A percentile compares a stretch with the other conserved stretches of the same genome.
These are phyloP conservation scores for Haplochromis vanheusdeni DNA, from an alignment of 2,113 vertebrate species.

Conservation along the genomic window DNA sequence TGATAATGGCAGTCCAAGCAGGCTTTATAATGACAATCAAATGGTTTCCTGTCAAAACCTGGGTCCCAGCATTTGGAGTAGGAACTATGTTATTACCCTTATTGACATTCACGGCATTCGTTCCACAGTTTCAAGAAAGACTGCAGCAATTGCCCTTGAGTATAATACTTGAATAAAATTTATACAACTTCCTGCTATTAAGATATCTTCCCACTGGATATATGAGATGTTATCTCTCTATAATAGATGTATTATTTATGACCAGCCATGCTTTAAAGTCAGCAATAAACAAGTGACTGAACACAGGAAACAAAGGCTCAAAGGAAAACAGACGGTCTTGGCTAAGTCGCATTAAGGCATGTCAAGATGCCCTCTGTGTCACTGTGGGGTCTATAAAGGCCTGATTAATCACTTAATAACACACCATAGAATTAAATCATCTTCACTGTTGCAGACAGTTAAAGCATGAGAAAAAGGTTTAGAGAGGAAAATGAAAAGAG, in stretches of 20 bases:
- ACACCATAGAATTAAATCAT: slow-evolving; percentile 15
- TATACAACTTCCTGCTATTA: slow-evolving; percentile 30
- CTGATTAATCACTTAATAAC: slow-evolving; percentile 49
- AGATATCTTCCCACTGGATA: slow-evolving; percentile 19
- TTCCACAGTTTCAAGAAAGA: slow-evolving; percentile 7
- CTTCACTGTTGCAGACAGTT: slow-evolving; percentile 13
- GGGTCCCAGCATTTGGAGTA: not conserved
- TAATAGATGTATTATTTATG: slow-evolving; percentile 45
- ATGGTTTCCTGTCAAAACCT: not conserved
- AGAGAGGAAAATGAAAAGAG: not conserved
- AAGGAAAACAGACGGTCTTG: not conserved
- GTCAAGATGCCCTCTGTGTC: not conserved
- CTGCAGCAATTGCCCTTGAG: slow-evolving; percentile 33
- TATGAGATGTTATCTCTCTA: slow-evolving; percentile 6
- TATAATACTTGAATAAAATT: slow-evolving; percentile 28
- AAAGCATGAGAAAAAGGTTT: not conserved
- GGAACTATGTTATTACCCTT: not conserved
- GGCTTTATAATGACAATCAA: not conserved
- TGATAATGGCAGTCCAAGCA: not conserved
- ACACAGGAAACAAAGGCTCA: slow-evolving; percentile 14
- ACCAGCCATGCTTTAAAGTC: slow-evolving; percentile 27
- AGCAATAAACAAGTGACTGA: slow-evolving; percentile 38
- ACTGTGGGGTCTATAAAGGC: slow-evolving; percentile 27
- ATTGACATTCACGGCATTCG: slow-evolving; percentile 20
- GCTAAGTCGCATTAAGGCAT: not conserved